Percentiles rank a stretch among this genome's conserved stretches.
Evolutionary conservation across 1,140 invertebrate genomes (phyloP).

Genomic region (Danaus melanippus): DNA sequence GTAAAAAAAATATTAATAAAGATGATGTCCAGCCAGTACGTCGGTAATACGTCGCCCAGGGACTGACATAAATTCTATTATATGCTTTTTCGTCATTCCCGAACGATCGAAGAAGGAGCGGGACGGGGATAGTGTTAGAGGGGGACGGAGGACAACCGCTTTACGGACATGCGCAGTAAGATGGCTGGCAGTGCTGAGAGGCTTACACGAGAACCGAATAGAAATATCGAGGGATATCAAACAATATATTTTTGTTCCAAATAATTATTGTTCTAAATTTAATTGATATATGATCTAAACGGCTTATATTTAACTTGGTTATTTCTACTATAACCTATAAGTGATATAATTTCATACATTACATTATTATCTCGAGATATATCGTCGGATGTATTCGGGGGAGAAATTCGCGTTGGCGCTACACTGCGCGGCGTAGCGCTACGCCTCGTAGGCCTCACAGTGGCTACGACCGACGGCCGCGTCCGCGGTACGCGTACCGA

Average conservation of each 20-base stretch:
- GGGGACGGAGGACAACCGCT: constrained; percentile 24
- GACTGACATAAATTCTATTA: constrained; percentile 67
- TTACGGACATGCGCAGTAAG: constrained; percentile 55
- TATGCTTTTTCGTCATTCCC: constrained; percentile 66
- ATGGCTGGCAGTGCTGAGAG: constrained; percentile 35
- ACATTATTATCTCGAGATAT: constrained; percentile 26
- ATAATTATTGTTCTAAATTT: no score
- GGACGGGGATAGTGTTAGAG: constrained; percentile 21
- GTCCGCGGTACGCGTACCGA: constrained; percentile 35
- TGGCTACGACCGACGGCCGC: constrained; percentile 49
- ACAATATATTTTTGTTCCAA: no score
- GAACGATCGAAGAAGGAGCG: constrained; percentile 58
- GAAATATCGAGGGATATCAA: constrained; percentile 32
- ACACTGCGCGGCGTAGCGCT: constrained; percentile 50
- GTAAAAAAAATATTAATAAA: no score
- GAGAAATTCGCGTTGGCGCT: constrained; percentile 37
- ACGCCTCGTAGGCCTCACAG: constrained; percentile 58
- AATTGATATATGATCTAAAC: no score
- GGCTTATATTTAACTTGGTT: no score
- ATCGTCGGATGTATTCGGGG: constrained; percentile 43
- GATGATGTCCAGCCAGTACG: constrained; percentile 34
- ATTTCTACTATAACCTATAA: no score
- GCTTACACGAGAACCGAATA: constrained; percentile 19
- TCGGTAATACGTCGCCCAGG: constrained; percentile 24
- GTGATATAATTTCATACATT: no score